These are phyloP conservation scores for Danionella cerebrum DNA, from an alignment of 2,113 vertebrate genomes.

Conservation along the genomic window DNA sequence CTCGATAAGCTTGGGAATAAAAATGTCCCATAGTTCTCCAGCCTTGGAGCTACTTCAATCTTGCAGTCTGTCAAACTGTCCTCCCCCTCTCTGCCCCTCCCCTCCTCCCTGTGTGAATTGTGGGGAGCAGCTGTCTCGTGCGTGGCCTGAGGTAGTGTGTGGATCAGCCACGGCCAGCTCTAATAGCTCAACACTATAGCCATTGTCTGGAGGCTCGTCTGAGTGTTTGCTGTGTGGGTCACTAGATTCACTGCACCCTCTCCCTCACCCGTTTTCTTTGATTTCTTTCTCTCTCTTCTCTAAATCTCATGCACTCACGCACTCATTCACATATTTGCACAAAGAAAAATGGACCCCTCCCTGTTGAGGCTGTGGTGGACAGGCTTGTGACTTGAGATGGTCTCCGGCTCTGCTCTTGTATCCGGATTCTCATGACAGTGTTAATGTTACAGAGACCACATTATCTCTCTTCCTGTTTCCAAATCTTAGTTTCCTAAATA, in stretches of 20 bases:
- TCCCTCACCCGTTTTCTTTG: conserved; percentile 1
- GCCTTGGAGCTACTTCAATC: neutral
- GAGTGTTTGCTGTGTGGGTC: conserved; percentile 19
- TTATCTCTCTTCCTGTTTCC: neutral
- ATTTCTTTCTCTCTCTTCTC: conserved; percentile 18
- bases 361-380: conserved; percentile 12
- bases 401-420: neutral
- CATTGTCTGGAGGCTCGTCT: conserved; percentile 51
- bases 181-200: conserved; percentile 58
- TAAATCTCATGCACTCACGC: neutral
- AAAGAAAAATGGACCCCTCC: conserved; percentile 25
- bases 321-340: neutral
- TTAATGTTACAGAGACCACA: neutral
- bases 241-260: conserved; percentile 4
- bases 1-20: too few species aligned
- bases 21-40: too few species aligned
- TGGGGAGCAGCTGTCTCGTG: conserved; percentile 68
- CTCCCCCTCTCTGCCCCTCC: neutral
- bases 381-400: neutral
- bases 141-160: conserved; percentile 55
- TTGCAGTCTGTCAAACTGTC: conserved; percentile 2
- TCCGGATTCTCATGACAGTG: neutral
- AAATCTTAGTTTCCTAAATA: neutral
- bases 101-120: conserved; percentile 6
- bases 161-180: conserved; percentile 48